Percentiles rank a stretch among this genome's conserved stretches.
Conservation (phyloP, 1,140 invertebrate genomes). For the Drosophila jambulina region DNA sequence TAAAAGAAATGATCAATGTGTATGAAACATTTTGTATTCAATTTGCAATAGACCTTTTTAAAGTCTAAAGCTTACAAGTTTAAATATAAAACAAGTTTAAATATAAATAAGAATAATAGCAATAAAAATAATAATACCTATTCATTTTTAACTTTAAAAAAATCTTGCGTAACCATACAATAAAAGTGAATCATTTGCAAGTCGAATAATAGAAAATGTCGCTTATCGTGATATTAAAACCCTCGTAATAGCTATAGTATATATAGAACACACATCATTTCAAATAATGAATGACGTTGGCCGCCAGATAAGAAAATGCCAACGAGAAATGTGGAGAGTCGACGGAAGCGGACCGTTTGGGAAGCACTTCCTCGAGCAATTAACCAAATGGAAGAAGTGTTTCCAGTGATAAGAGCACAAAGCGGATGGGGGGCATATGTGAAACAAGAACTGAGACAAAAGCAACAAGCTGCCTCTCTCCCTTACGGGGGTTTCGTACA, state of each 20-base stretch:
- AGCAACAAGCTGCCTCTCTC: slow-evolving; percentile 9
- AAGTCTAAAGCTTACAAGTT: neutral
- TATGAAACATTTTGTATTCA: no score
- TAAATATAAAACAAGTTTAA: neutral
- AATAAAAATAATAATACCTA: neutral
- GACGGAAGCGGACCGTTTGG: neutral
- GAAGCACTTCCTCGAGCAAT: slow-evolving; percentile 72
- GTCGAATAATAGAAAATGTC: slow-evolving; percentile 2
- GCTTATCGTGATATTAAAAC: slow-evolving; percentile 14
- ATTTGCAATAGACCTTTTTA: neutral
- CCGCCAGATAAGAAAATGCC: slow-evolving; percentile 44
- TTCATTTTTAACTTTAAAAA: neutral
- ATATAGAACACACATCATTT: slow-evolving; percentile 5
- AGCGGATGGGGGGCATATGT: neutral
- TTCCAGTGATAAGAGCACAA: slow-evolving; percentile 44
- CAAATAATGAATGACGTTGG: slow-evolving; percentile 48
- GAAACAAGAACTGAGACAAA: slow-evolving; percentile 28
- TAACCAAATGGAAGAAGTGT: slow-evolving; percentile 67
- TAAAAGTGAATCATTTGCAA: slow-evolving; percentile 13
- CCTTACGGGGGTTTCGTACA: slow-evolving; percentile 6
- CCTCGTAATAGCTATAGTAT: slow-evolving; percentile 6
- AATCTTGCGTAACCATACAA: neutral
- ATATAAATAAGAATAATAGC: neutral
- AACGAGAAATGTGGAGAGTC: neutral
- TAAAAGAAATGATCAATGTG: neutral